Percentiles rank a stretch among this genome's conserved stretches.
Conservation (phyloP, 2,113 vertebrate genomes). For the Forbesichthys papilliferus region DNA sequence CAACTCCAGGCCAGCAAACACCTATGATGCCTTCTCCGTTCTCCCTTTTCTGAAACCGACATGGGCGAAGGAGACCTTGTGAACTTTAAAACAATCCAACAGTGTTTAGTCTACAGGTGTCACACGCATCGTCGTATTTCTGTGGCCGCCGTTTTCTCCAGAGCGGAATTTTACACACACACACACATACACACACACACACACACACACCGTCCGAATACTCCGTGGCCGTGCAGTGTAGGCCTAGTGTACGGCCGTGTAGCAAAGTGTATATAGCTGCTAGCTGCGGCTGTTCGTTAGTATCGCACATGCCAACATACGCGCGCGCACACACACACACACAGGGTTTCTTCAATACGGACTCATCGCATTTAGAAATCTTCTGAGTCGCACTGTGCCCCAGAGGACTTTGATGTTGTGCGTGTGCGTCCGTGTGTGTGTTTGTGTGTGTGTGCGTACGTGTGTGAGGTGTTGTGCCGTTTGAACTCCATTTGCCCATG, state of each 20-base stretch:
- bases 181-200: not conserved
- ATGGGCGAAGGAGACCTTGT: too few relatives aligned
- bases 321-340: not conserved
- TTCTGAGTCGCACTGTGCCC: not conserved
- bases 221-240: too few relatives aligned
- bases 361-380: too few relatives aligned
- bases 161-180: constrained; percentile 45
- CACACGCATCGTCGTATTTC: not conserved
- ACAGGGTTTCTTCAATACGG: not conserved
- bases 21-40: too few relatives aligned
- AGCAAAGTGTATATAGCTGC: too few relatives aligned
- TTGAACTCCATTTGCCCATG: not conserved
- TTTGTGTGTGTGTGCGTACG: not conserved
- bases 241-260: too few relatives aligned
- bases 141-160: constrained; percentile 10
- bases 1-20: too few relatives aligned
- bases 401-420: constrained; percentile 11
- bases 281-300: too few relatives aligned
- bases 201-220: not conserved
- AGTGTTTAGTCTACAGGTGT: not conserved
- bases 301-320: not conserved
- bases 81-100: too few relatives aligned
- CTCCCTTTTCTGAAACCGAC: too few relatives aligned
- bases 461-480: constrained; percentile 4
- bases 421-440: constrained; percentile 5